Evolutionary conservation across 2,888 invertebrate genomes (phyloP).

Genomic region (Malacosoma neustria): DNA sequence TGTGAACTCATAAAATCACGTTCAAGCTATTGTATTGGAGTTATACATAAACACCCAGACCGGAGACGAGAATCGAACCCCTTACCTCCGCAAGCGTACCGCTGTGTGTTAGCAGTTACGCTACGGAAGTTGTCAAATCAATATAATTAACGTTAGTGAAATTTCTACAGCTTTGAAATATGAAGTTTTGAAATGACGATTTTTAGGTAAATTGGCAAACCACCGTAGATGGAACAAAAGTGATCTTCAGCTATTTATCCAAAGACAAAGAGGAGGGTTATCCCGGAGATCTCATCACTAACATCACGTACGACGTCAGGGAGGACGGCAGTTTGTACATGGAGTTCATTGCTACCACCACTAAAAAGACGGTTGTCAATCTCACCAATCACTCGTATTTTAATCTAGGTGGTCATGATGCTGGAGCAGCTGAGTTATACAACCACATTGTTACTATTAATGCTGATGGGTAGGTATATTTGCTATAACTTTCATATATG

Average conservation of each 20-base stretch:
- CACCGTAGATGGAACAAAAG: slow-evolving; percentile 71
- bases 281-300: slow-evolving; percentile 86
- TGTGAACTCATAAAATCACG: no score
- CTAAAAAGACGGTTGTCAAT: slow-evolving; percentile 89
- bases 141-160: no score
- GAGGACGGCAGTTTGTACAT: slow-evolving; percentile 81
- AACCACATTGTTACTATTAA: slow-evolving; percentile 82
- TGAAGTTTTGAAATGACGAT: background rate
- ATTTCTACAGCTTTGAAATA: no score
- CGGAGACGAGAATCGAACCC: no score
- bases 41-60: no score
- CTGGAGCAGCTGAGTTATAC: slow-evolving; percentile 78
- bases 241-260: slow-evolving; percentile 84
- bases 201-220: slow-evolving; percentile 78
- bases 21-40: no score
- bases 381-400: slow-evolving; percentile 96
- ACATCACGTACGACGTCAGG: slow-evolving; percentile 80
- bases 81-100: no score
- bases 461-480: slow-evolving; percentile 77
- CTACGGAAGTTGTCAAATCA: no score
- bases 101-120: no score
- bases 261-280: slow-evolving; percentile 91
- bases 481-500: no score
- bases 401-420: slow-evolving; percentile 89
- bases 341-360: slow-evolving; percentile 81